Base-by-base conservation (phyloP, 2,113 vertebrate species). In the Paratilapia polleni region DNA sequence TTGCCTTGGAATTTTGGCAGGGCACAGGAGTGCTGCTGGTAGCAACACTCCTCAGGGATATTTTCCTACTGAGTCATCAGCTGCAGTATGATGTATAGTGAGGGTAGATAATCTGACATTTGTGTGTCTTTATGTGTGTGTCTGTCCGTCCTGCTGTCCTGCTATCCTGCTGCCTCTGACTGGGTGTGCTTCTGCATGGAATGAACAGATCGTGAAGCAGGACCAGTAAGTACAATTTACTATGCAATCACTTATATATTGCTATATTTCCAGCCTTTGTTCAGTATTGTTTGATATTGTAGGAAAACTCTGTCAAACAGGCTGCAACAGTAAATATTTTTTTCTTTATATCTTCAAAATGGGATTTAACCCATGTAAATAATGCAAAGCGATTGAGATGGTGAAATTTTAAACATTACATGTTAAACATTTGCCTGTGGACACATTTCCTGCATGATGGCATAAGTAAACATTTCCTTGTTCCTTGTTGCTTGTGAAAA, bases 131-230 rank as follows among this genome's bases (percentile, higher is more conserved):
- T 78, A 6, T 83, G 49, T 77, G 62, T 87, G 62, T 64, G 56
- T 89, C 52, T 80, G n/a, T 78, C 28, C 86, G 14, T 34, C 47
- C 75, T 68, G 68, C 28, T 85, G 13, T 34, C 47, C 70, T 68
- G 68, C 41, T 86, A 74, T n/a, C 88, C 80, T 73, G 78, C 47
- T 85, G 60, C 81, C 91, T 91, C 57, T 86, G 66, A 82, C 91
- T 92, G 91, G 88, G 87, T 85, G 83, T 83, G 78, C 75, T 73
- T 70, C 78, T 92, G 74, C 84, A 85, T 85, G 89, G 90, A 78
- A 80, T 82, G 73, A 83, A 64, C 83, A 96, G 96, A 96, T 85
- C 95, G 96, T 22, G 96, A 96, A 88, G 95, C 96, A 9, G 96
- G 96, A 87, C 96, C 96, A 57, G 96, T 96, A 86, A 96, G 96